A percentile compares a stretch with the other conserved stretches of the same genome.
phyloP scores from a whole-genome alignment of 2,888 invertebrate species.

The Uloborus plumipes region DNA sequence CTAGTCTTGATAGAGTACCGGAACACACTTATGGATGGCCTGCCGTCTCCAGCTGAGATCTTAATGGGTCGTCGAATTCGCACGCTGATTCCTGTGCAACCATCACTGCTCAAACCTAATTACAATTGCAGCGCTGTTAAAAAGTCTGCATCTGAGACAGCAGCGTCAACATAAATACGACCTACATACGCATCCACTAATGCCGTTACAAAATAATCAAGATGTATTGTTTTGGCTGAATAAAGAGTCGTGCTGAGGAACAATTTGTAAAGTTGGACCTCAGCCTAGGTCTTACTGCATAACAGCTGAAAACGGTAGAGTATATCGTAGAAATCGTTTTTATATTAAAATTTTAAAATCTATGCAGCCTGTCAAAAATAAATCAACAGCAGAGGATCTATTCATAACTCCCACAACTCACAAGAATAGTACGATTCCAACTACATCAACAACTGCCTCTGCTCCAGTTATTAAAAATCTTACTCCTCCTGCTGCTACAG shows the following conservation, averaged over 20 bases:
- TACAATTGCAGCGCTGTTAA: background rate
- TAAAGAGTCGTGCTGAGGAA: background rate
- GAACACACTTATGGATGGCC: background rate
- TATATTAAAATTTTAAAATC: background rate
- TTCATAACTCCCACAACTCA: too few relatives aligned
- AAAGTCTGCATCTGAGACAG: background rate
- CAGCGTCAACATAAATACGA: slow-evolving; percentile 3
- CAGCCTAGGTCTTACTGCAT: background rate
- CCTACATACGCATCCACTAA: background rate
- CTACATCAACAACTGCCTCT: too few relatives aligned
- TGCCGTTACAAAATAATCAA: background rate
- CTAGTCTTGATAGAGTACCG: too few relatives aligned
- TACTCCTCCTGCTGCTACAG: too few relatives aligned
- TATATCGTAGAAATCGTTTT: background rate
- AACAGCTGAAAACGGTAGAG: background rate
- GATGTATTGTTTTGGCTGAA: background rate
- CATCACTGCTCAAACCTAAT: background rate
- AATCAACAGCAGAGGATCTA: too few relatives aligned
- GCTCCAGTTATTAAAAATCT: too few relatives aligned
- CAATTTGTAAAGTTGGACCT: background rate
- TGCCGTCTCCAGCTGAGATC: background rate
- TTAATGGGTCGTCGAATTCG: background rate
- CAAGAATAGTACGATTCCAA: too few relatives aligned
- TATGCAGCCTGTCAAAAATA: background rate
- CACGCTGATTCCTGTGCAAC: background rate